These are phyloP conservation scores for Pogonognathellus flavescens DNA, from an alignment of 1,140 invertebrate genomes.

Conservation along the genomic window DNA sequence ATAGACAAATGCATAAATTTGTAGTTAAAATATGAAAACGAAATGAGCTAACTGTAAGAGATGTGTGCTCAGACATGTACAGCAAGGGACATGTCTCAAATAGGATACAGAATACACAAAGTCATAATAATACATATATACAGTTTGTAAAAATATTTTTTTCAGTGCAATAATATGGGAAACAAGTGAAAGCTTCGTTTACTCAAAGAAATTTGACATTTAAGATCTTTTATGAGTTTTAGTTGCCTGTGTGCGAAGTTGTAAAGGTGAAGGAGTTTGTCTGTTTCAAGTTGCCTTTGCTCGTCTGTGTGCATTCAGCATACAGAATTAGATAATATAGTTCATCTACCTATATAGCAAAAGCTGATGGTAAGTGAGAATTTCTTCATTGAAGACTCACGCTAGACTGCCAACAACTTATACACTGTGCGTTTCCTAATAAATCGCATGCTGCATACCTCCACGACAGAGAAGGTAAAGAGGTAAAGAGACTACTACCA, in stretches of 20 bases:
- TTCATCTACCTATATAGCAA: too few species aligned
- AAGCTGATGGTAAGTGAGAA: too few species aligned
- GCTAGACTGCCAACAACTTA: not conserved
- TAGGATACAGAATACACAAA: too few species aligned
- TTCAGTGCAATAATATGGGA: not conserved
- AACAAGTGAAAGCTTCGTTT: constrained; percentile 40
- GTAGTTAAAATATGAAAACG: constrained; percentile 14
- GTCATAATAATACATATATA: not conserved
- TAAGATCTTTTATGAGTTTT: constrained; percentile 24
- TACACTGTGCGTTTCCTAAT: not conserved
- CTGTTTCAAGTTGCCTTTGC: not conserved
- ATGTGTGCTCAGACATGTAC: not conserved
- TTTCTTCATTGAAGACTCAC: too few species aligned
- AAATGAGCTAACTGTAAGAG: not conserved
- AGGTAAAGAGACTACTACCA: too few species aligned
- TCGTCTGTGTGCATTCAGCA: not conserved
- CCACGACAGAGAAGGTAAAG: not conserved
- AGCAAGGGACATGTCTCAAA: not conserved
- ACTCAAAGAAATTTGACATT: constrained; percentile 27
- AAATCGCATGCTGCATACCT: not conserved
- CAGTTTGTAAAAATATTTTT: not conserved
- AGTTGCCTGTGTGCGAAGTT: not conserved
- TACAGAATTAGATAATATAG: too few species aligned
- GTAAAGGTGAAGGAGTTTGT: not conserved
- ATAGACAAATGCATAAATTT: constrained; percentile 12